Evolutionary conservation across 2,797 vertebrate species (phyloP).

Genomic region (Microtus obscurus): DNA sequence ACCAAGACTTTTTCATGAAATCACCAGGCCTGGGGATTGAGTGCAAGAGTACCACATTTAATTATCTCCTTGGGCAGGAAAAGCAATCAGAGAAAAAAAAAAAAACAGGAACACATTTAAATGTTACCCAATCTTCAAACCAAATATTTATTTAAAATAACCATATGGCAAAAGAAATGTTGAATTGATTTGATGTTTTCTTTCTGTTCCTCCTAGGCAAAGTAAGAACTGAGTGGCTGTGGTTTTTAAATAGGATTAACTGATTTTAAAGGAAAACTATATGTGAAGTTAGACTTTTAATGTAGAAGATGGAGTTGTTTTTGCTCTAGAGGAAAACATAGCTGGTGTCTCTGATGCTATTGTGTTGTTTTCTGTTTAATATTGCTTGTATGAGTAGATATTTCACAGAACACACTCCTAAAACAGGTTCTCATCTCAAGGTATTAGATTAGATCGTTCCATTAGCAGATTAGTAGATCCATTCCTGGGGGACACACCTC

Average conservation of each 20-base stretch:
- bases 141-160: conserved; percentile 74
- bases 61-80: conserved; percentile 24
- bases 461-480: background rate
- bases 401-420: background rate
- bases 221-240: conserved; percentile 38
- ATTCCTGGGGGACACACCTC: background rate
- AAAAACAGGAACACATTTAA: conserved; percentile 61
- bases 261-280: conserved; percentile 43
- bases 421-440: conserved; percentile 42
- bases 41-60: conserved; percentile 31
- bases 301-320: background rate
- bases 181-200: conserved; percentile 49
- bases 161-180: conserved; percentile 16
- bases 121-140: conserved; percentile 60
- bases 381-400: conserved; percentile 15
- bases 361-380: background rate
- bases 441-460: background rate
- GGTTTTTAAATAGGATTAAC: conserved; percentile 54
- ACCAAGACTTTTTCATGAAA: conserved; percentile 3
- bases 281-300: conserved; percentile 18
- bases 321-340: background rate
- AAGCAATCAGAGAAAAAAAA: conserved; percentile 15
- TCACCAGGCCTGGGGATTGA: background rate
- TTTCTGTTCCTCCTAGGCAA: conserved; percentile 52
- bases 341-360: background rate